A percentile compares a stretch with the other conserved stretches of the same genome.
These are phyloP conservation scores for Adineta ricciae DNA, from an alignment of 2,888 invertebrate species.

Conservation along the genomic window DNA sequence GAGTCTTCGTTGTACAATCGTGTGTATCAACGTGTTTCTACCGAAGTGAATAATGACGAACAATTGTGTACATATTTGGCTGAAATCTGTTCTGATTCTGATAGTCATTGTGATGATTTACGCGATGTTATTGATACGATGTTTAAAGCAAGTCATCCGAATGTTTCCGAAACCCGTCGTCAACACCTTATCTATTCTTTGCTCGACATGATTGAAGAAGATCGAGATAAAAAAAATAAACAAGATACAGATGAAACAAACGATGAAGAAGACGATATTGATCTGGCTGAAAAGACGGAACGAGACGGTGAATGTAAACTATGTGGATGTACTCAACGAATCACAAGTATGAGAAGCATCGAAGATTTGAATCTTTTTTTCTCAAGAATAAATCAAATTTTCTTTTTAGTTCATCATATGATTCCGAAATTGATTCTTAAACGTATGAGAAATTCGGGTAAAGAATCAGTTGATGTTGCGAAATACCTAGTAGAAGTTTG, in stretches of 20 bases:
- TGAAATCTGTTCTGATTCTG: background rate
- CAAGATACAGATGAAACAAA: background rate
- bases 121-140: background rate
- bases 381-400: background rate
- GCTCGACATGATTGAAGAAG: background rate
- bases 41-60: background rate
- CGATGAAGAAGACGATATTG: background rate
- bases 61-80: background rate
- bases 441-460: constrained; percentile 17
- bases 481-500: constrained; percentile 14
- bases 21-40: background rate
- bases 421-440: constrained; percentile 8
- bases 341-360: background rate
- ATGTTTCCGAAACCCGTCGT: background rate
- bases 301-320: constrained; percentile 19
- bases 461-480: background rate
- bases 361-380: background rate
- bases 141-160: background rate
- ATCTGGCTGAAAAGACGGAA: background rate
- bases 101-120: constrained; percentile 15
- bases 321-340: background rate
- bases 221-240: background rate
- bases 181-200: background rate
- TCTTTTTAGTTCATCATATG: background rate
- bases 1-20: background rate